phyloP scores from a whole-genome alignment of 2,888 invertebrate genomes.

The Gibbula magus region DNA sequence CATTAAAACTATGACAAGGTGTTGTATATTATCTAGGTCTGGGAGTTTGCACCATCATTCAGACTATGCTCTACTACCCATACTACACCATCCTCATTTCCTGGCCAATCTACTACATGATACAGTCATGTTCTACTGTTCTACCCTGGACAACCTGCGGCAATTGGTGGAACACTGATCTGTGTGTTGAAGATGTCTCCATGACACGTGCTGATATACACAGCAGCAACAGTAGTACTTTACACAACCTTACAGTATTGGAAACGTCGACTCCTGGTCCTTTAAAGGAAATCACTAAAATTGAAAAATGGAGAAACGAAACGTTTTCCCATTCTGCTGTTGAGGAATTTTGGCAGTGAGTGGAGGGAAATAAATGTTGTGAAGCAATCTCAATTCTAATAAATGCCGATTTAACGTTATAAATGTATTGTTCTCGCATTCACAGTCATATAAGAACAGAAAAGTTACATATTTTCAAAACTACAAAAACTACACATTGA shows the following conservation, averaged over 20 bases:
- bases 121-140: background rate
- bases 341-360: constrained; percentile 22
- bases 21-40: background rate
- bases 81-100: constrained; percentile 24
- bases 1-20: no score
- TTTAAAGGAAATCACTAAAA: no score
- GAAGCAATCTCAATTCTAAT: no score
- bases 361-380: no score
- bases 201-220: background rate
- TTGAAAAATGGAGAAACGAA: background rate
- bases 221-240: background rate
- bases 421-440: no score
- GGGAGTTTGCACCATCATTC: constrained; percentile 18
- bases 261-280: background rate
- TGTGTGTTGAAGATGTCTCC: background rate
- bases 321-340: background rate
- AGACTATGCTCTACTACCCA: background rate
- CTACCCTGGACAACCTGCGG: constrained; percentile 31
- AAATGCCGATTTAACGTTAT: no score
- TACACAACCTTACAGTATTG: no score
- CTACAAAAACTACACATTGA: no score
- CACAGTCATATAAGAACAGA: no score
- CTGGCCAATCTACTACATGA: constrained; percentile 26
- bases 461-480: no score
- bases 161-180: constrained; percentile 30